Base-by-base conservation (phyloP, 2,797 vertebrate species). In the Salmo trutta region DNA sequence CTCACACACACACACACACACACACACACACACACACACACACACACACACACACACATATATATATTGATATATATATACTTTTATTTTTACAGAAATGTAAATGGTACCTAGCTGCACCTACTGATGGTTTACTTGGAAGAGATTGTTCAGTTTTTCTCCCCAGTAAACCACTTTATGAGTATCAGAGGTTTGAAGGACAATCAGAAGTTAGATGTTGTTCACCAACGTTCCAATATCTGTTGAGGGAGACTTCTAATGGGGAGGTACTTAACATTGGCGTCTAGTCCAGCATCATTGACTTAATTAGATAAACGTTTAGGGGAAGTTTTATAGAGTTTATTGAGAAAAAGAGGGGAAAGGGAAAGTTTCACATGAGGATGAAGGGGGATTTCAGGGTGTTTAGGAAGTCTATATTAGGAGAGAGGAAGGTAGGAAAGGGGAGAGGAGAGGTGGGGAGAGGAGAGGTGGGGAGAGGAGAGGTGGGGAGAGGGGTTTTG, bases 181-280 rank as follows among this genome's bases (percentile, higher is more conserved):
- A 73, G 21, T 67, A 10, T 67, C 17, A 59, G 62, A 24, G 77
- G 14, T 71, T 75, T 76, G 21, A 59, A 78, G 21, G 71, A 71
- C 27, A 72, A 47, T 6, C 24, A 62, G 77, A 76, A 76, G 78
- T 82, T 24, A 76, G 5, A 73, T 51, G 27, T 41, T 6, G 1
- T 41, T 1, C 36, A 8, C 1, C 36, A 47, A 21, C 4, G 71
- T 29, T 29, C 51, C 19, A 41, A 47, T 70, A 70, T n/a, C 33
- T 54, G 36, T 27, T 76, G 27, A 59, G 5, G 27, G 52, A 36
- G 33, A 6, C 33, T 66, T 8, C 10, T 62, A 71, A 71, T 71
- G 31, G 15, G 3, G 19, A n/a, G 52, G 53, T 54, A n/a, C 67
- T 74, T 10, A 36, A 74, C 73, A 68, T 75, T 27, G 27, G 33